A percentile compares a stretch with the other conserved stretches of the same genome.
Evolutionary conservation across 92 coral and sea anemone species (phyloP).

Genomic region (Umimayanthus chanpuru): DNA sequence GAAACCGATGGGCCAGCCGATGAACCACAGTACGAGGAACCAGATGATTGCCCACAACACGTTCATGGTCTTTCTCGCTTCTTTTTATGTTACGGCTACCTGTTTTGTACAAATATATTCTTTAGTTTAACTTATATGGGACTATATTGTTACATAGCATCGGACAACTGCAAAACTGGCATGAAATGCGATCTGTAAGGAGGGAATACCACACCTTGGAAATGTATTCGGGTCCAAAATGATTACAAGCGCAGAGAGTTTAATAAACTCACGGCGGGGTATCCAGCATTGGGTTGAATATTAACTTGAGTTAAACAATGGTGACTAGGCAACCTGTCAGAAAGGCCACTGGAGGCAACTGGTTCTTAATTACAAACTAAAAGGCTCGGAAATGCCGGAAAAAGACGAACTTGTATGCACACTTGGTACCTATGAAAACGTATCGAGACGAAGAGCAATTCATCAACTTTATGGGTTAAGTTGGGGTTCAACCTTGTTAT

Average conservation of each 20-base stretch:
- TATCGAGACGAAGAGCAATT: too few relatives aligned
- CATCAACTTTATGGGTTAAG: too few relatives aligned
- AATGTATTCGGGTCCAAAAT: neutral
- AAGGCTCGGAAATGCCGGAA: neutral
- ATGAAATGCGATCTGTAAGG: neutral
- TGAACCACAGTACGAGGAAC: constrained; percentile 87
- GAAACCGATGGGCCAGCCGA: constrained; percentile 97
- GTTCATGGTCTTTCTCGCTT: constrained; percentile 66
- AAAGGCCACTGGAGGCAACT: neutral
- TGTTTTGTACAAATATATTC: neutral
- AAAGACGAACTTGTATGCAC: neutral
- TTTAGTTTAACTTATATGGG: too few relatives aligned
- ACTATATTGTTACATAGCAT: neutral
- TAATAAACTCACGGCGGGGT: neutral
- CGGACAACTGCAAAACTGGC: neutral
- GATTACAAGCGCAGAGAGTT: neutral
- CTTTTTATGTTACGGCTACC: neutral
- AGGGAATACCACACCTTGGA: neutral
- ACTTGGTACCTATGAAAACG: too few relatives aligned
- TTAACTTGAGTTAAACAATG: neutral
- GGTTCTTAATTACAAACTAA: neutral
- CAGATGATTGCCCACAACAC: constrained; percentile 98
- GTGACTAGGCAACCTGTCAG: neutral
- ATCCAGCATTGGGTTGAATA: neutral
- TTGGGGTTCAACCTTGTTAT: too few relatives aligned